Evolutionary conservation across 2,888 invertebrate species (phyloP), one percentile per base, ranked within the genome.

Genomic region (Hypercompe scribonia): DNA sequence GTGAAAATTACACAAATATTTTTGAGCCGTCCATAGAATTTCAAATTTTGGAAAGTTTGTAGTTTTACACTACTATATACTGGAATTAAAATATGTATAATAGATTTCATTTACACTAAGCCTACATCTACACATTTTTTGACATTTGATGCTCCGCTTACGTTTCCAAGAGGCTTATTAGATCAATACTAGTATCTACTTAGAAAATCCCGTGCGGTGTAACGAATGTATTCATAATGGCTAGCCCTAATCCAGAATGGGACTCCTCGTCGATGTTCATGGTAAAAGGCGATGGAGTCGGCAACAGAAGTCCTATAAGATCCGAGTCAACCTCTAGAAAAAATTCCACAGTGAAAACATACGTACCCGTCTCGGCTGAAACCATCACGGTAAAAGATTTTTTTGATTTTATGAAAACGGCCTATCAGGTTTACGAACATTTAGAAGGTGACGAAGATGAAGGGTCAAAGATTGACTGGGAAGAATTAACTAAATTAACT

Each of bases 401-500:
- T 87, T 96, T 97, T 83, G 97, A 97, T 86, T 97, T 97, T 87
- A 96, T 97, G 94, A 96, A 97, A 89, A 97, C 97, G 13, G 97
- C 97, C 0, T 97, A 97, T 90, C 97, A 97, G 93, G 97, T 97
- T 21, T 96, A 95, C 74, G 95, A 96, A 82, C 93, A 95, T 81
- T 86, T 94, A 76, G 94, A 93, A 90, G 94, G 90, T 11, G 91
- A 91, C 46, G 92, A 96, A 84, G 90, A 96, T 80, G 94, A 94
- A 54, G 90, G 90, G 5, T 81, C 90, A 0, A 95, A 93, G 81
- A 94, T 96, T 77, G 91, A 96, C 79, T 96, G 96, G 96, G 96
- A 96, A 63, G 95, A 96, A 79, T 84, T 96, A 68, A 95, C 95
- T 0, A 95, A 95, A 83, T 85, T 95, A 74, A 95, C 95, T 3